These are phyloP conservation scores for Ophiothrix spiculata DNA, from an alignment of 35 echinoderm and acorn worm genomes.

Conservation along the genomic window DNA sequence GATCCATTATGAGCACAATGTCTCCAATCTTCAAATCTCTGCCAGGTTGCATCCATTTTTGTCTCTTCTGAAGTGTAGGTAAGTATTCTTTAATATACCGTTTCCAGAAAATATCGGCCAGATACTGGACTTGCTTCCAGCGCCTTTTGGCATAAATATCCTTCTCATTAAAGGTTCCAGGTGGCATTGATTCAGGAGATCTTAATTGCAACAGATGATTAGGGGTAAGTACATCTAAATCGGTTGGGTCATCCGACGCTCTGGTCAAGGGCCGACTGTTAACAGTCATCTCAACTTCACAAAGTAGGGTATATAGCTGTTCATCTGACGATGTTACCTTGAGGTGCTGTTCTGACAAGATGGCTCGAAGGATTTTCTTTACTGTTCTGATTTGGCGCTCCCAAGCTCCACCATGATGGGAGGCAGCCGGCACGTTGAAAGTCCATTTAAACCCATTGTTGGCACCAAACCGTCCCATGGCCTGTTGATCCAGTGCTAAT, in stretches of 20 bases:
- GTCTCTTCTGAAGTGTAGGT: neutral
- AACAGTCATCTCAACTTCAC: neutral
- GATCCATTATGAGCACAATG: neutral
- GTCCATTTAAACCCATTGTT: slow-evolving; percentile 34
- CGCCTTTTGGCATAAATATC: neutral
- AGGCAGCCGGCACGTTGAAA: slow-evolving; percentile 48
- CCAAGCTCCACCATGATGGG: too few species aligned
- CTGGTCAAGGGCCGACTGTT: neutral
- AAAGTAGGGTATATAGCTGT: slow-evolving; percentile 30
- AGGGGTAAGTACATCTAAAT: neutral
- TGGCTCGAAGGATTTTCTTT: slow-evolving; percentile 12
- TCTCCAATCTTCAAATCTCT: too few species aligned
- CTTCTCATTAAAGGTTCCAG: neutral
- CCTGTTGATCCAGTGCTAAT: slow-evolving; percentile 9
- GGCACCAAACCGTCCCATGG: slow-evolving; percentile 34
- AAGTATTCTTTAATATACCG: neutral
- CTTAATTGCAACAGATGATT: neutral
- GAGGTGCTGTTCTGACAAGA: slow-evolving; percentile 7
- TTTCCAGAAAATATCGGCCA: neutral
- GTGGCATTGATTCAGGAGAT: neutral
- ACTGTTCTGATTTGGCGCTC: too few species aligned
- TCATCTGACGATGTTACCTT: slow-evolving; percentile 25
- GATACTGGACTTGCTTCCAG: neutral
- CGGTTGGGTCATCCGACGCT: neutral
- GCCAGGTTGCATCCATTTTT: too few species aligned